Conservation (phyloP, 2,113 vertebrate genomes). For the Varanus salvator region DNA sequence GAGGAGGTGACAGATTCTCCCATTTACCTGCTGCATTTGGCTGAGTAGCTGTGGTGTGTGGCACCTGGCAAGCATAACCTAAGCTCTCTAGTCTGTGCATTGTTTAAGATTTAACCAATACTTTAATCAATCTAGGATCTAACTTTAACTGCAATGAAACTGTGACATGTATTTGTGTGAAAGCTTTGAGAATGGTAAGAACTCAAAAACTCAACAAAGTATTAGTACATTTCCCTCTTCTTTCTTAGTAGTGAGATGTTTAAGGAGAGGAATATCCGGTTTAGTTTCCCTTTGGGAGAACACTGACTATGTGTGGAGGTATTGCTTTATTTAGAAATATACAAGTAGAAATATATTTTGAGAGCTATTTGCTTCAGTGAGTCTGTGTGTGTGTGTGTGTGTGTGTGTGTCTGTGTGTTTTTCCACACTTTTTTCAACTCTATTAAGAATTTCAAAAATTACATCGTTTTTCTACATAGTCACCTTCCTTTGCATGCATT, state of each 20-base stretch:
- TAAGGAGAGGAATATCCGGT: background rate
- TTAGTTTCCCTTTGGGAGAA: no score
- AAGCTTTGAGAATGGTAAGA: conserved; percentile 1
- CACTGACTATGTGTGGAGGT: no score
- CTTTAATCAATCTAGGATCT: background rate
- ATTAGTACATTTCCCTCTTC: background rate
- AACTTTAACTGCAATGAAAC: background rate
- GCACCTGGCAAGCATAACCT: background rate
- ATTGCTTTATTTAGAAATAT: no score
- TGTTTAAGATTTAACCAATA: no score
- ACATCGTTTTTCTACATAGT: no score
- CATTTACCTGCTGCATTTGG: background rate
- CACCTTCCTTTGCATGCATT: no score
- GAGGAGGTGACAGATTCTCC: background rate
- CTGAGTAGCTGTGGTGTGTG: background rate
- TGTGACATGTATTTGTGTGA: background rate
- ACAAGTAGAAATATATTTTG: no score
- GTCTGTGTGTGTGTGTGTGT: no score
- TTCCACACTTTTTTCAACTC: no score
- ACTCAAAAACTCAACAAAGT: background rate
- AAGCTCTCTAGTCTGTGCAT: background rate
- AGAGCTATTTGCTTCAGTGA: no score
- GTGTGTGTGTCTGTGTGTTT: no score
- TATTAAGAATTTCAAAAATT: no score
- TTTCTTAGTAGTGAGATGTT: background rate